These are phyloP conservation scores for Arion vulgaris DNA, from an alignment of 1,140 invertebrate genomes.

Conservation along the genomic window DNA sequence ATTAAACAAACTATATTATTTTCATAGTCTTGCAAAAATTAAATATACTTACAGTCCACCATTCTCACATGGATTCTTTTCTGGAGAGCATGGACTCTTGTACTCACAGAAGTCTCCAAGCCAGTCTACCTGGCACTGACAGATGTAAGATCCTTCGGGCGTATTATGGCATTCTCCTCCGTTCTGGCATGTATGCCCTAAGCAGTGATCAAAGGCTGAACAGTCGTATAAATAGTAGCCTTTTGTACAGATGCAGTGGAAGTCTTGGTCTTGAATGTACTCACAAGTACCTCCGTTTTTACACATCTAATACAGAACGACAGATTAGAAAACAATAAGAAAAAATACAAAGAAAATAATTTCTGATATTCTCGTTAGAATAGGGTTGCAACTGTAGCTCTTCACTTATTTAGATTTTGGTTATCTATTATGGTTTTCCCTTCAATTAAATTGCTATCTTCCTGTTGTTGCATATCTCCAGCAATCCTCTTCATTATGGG, in stretches of 20 bases:
- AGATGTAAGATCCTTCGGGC: not conserved
- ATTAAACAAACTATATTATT: too few species aligned
- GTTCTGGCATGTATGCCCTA: not conserved
- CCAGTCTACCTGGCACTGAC: constrained; percentile 10
- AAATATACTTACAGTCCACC: constrained; percentile 5
- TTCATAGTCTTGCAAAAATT: too few species aligned
- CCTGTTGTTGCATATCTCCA: too few species aligned
- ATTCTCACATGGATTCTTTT: not conserved
- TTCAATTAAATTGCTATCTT: too few species aligned
- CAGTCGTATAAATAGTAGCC: constrained; percentile 11
- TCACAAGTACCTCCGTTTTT: constrained; percentile 14
- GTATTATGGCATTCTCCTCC: constrained; percentile 4
- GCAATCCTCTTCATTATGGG: too few species aligned
- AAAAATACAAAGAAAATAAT: too few species aligned
- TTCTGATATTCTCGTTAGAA: too few species aligned
- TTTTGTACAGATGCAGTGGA: not conserved
- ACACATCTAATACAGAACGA: not conserved
- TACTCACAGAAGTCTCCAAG: not conserved
- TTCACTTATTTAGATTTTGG: too few species aligned
- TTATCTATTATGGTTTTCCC: too few species aligned
- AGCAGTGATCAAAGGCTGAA: constrained; percentile 21
- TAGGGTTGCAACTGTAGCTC: too few species aligned
- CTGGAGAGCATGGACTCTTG: not conserved
- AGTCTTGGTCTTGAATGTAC: not conserved
- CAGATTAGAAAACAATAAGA: too few species aligned